Evolutionary conservation across 2,797 vertebrate genomes (phyloP), one percentile per base, ranked within the genome.

Genomic region (Poliocrania exsul): DNA sequence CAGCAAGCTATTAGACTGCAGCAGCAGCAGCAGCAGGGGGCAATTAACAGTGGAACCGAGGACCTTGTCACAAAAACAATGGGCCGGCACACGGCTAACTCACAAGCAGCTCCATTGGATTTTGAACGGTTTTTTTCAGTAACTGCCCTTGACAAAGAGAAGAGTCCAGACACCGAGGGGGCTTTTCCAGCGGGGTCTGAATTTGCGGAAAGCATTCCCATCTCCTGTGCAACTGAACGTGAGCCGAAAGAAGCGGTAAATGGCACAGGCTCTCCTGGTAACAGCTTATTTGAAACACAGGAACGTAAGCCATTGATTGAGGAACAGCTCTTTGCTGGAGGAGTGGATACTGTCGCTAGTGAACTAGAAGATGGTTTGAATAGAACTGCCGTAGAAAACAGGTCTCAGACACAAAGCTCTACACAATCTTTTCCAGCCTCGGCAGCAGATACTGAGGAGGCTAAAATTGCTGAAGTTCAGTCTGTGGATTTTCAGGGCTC

Each of bases 1-100:
- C 99, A 99, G 98, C 99, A 99, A 37, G 98, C 99, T 73, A 99
- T 99, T 82, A 98, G 97, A 90, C 98, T 99, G 81, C 99, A 99
- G 97, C 99, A 98, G 94, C 97, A 98, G 88, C 98, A 98, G 90
- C 98, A 97, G 95, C 97, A 99, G 97, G 97, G 97, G 81, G 97
- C 93, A 71, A 94, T 96, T 90, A 97, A 96, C 79, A 81, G 72
- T 37, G 90, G 96, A 86, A 87, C 94, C 60, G 97, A 82, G 90
- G 92, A 95, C 85, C 80, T 85, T 77, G 95, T 95, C 91, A 96
- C 89, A 97, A 95, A 96, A 95, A 96, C 94, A 96, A 98, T 98
- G 72, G 97, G 92, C 77, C 97, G 92, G 91, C 97, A 97, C 92
- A 98, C 93, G 64, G 96, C 97, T 80, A 98, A 97, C 88, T 96